A percentile compares a stretch with the other conserved stretches of the same genome.
Conservation (phyloP, 2,113 vertebrate genomes). For the Aspiorhynchus laticeps region DNA sequence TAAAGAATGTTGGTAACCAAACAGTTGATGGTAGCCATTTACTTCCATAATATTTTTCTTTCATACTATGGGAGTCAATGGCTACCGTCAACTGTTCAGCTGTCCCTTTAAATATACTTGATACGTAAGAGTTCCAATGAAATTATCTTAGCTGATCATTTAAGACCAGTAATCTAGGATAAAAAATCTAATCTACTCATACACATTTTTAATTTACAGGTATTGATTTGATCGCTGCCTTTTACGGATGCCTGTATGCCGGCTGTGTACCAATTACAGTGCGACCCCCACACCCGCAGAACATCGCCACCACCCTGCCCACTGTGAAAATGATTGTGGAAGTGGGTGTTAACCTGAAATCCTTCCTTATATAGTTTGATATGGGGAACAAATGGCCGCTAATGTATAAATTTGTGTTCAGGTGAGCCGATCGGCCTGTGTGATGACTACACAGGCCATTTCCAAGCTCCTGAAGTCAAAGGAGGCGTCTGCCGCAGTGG, state of each 20-base stretch:
- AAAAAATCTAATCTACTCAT: neutral
- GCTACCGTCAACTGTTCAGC: too few relatives aligned
- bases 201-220: slow-evolving; percentile 70
- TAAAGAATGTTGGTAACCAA: too few relatives aligned
- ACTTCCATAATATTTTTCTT: too few relatives aligned
- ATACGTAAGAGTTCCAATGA: neutral
- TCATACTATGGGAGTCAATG: too few relatives aligned
- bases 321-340: slow-evolving; percentile 99
- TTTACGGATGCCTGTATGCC: slow-evolving; percentile 94
- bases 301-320: slow-evolving; percentile 94
- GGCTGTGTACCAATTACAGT: slow-evolving; percentile 98
- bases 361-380: neutral
- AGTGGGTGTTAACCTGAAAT: slow-evolving; percentile 71
- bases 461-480: slow-evolving; percentile 95
- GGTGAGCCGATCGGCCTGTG: slow-evolving; percentile 95
- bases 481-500: slow-evolving; percentile 92
- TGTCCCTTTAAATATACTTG: neutral
- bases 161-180: neutral
- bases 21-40: too few relatives aligned
- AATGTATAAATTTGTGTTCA: slow-evolving; percentile 61
- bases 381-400: neutral
- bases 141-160: neutral
- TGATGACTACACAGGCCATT: slow-evolving; percentile 96
- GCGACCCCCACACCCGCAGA: slow-evolving; percentile 95
- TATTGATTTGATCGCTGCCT: slow-evolving; percentile 94